Base-by-base conservation (phyloP, 92 coral and sea anemone species). In the Phenganax stokvisi region DNA sequence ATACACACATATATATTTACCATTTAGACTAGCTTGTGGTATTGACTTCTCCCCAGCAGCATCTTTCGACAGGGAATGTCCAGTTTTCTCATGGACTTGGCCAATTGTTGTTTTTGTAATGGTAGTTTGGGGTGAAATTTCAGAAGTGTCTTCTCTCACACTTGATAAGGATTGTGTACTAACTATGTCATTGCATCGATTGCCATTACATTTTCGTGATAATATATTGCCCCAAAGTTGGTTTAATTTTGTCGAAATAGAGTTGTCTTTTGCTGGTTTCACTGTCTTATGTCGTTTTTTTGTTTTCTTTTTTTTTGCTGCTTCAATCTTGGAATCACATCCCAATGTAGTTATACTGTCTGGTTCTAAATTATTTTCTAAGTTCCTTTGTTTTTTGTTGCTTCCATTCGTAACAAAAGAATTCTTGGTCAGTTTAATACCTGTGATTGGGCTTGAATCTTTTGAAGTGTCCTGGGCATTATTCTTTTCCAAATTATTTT, bases 191-290 rank as follows among this genome's bases (percentile, higher is more conserved):
- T 37, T 37, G 47, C 3, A 37, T 37, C 47, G 47, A 37, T 37
- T 37, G 47, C 47, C 5, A 37, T 5, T 37, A 13, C 53, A 70
- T 16, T 70, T 72, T 30, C 20, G 77, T 30, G 47, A 72, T 31
- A 9, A 30, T 28, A 72, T 56, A 30, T 79, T 79, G n/a, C 52
- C 72, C 65, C 47, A 79, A 51, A 79, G 51, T 31, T 31, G 47
- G 56, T 55, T 17, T 15, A 28, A 63, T 8, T 37, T 31, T 27
- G 52, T 27, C n/a, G 54, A 1, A 68, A 68, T 37, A 10, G 73
- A 68, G 12, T 37, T 55, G 17, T 79, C 51, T 61, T 52, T 55
- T 0, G 61, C 44, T 37, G 51, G 47, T 64, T 79, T 62, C 55
- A 29, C 6, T 72, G 13, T 29, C 27, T 15, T 73, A 11, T 51